Base-by-base conservation (phyloP, 2,888 invertebrate genomes). In the Nemotelus nigrinus region DNA sequence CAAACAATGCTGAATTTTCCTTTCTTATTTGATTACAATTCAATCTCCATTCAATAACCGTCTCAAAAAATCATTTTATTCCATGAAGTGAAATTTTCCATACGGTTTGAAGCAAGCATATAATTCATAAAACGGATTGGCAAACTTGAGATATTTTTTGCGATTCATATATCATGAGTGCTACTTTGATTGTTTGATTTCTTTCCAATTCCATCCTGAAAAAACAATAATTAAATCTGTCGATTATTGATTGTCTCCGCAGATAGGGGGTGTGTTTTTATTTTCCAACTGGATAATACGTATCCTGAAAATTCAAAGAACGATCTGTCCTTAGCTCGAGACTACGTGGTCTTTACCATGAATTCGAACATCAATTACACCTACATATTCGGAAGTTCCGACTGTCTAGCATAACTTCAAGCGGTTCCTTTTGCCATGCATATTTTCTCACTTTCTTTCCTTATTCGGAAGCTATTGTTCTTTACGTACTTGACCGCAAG, bases 311-410 rank as follows among this genome's bases (percentile, higher is more conserved):
- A 25, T 25, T 25, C 25, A 25, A 25, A 25, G 25, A 25, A 25
- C 0, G 25, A 25, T 25, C 25, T 25, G 25, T 25, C 25, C 2
- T 57, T 10, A 57, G 25, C 25, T 57, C 10, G 60, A 7, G 60
- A 39, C 25, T 60, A 60, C 60, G 60, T 60, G 60, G 3, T 60
- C 39, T 60, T 60, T 39, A 39, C 60, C 60, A 60, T 60, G 39
- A 39, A 50, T 50, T 8, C 50, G 8, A 50, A 50, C 50, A 7
- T 5, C 8, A 7, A 50, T 7, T 50, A 5, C 50, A 50, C 25
- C 1, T 50, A 7, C 50, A 50, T 50, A 50, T 50, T 7, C 1
- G 50, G 50, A 50, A 50, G 50, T 50, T 50, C 50, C 50, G 8
- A 50, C 6, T 8, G 50, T 5, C 8, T 8, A 50, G 5, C 5